Evolutionary conservation across 2,113 vertebrate genomes (phyloP).

Genomic region (Malurus alboscapulatus): DNA sequence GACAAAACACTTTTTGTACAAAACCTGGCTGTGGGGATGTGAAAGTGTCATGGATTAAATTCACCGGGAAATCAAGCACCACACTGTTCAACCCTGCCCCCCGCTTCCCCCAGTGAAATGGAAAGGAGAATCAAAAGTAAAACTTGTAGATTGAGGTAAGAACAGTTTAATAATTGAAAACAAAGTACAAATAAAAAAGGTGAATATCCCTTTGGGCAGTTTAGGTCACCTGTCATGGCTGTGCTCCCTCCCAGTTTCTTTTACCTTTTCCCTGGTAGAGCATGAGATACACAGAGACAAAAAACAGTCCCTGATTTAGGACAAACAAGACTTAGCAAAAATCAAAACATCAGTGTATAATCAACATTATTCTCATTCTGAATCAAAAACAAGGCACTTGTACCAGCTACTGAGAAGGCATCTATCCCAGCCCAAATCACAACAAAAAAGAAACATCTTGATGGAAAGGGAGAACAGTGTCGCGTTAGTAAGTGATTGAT

Average conservation of each 20-base stretch:
- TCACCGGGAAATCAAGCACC: background rate
- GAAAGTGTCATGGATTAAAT: background rate
- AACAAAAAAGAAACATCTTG: background rate
- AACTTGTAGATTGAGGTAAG: background rate
- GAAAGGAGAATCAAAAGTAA: background rate
- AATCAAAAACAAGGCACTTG: background rate
- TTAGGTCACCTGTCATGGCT: background rate
- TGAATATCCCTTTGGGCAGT: background rate
- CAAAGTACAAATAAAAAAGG: background rate
- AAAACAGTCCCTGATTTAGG: too few species aligned
- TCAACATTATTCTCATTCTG: background rate
- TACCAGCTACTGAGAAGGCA: background rate
- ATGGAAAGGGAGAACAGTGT: background rate
- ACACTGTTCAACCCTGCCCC: background rate
- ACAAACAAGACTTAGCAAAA: background rate
- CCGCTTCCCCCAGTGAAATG: background rate
- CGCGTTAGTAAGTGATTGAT: rapidly evolving
- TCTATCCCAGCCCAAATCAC: background rate
- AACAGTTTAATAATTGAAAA: background rate
- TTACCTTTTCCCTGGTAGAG: background rate
- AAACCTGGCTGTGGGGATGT: background rate
- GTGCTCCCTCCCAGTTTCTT: background rate
- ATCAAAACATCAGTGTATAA: background rate
- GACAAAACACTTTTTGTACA: background rate
- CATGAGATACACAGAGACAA: background rate